Evolutionary conservation across 1,140 invertebrate genomes (phyloP).

Genomic region (Drosophila dunni): DNA sequence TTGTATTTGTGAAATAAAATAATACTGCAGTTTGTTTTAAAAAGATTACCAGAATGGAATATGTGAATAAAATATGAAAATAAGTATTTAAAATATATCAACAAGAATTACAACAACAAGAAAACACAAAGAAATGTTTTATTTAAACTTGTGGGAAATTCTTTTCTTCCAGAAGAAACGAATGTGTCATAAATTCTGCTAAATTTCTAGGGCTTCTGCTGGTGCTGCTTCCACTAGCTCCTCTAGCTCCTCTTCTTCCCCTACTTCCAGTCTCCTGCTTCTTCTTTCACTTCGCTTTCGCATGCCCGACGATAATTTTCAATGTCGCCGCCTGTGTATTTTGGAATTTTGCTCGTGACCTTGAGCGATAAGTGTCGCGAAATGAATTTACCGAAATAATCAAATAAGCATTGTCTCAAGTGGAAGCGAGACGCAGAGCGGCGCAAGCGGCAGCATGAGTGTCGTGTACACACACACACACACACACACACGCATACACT

Average conservation of each 20-base stretch:
- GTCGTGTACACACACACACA: slow-evolving; percentile 25
- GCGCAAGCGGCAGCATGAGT: background rate
- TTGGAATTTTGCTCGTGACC: slow-evolving; percentile 81
- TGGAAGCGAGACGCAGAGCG: slow-evolving; percentile 41
- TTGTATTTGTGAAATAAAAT: slow-evolving; percentile 78
- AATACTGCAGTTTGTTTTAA: slow-evolving; percentile 79
- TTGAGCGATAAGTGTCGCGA: slow-evolving; percentile 81
- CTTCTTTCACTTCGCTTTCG: slow-evolving; percentile 15
- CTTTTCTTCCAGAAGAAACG: background rate
- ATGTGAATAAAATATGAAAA: slow-evolving; percentile 80
- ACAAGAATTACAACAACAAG: slow-evolving; percentile 66
- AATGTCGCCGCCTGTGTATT: slow-evolving; percentile 66
- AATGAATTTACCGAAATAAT: slow-evolving; percentile 82
- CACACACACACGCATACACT: no score
- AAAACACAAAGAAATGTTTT: slow-evolving; percentile 37
- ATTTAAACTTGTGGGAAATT: slow-evolving; percentile 16
- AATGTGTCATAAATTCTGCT: slow-evolving; percentile 17
- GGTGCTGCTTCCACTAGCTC: background rate
- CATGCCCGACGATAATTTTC: slow-evolving; percentile 68
- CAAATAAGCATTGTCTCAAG: slow-evolving; percentile 59
- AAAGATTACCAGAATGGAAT: slow-evolving; percentile 61
- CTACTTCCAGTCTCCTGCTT: slow-evolving; percentile 6
- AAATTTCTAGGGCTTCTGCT: slow-evolving; percentile 7
- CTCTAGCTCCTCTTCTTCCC: slow-evolving; percentile 9
- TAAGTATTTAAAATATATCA: slow-evolving; percentile 83